phyloP scores from a whole-genome alignment of 1,140 invertebrate species.

The Drosophila elegans region DNA sequence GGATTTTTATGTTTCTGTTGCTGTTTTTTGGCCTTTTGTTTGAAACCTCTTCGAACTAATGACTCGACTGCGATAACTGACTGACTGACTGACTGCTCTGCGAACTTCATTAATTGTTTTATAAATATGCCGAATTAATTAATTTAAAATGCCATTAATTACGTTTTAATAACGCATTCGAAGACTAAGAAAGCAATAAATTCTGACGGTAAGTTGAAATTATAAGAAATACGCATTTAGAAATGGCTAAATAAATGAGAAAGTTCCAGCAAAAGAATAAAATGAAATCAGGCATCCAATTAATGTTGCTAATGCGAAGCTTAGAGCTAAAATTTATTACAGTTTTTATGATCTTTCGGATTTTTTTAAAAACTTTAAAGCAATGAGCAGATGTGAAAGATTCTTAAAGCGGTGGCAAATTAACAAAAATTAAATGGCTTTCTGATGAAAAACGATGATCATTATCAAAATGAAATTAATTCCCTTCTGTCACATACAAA shows the following conservation, averaged over 20 bases:
- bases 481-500: not conserved
- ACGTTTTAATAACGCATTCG: conserved; percentile 75
- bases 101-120: conserved; percentile 80
- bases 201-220: conserved; percentile 48
- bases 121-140: conserved; percentile 82
- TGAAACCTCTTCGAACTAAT: conserved; percentile 40
- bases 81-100: conserved; percentile 49
- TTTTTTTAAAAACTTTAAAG: conserved; percentile 10
- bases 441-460: conserved; percentile 23
- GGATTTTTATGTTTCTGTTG: conserved; percentile 23
- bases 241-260: conserved; percentile 37
- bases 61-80: conserved; percentile 42
- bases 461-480: not conserved
- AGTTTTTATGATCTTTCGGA: conserved; percentile 25
- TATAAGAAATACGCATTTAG: conserved; percentile 34
- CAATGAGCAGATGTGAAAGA: conserved; percentile 1
- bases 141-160: conserved; percentile 81
- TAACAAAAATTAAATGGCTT: not conserved
- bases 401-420: conserved; percentile 1
- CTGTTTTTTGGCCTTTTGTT: conserved; percentile 25
- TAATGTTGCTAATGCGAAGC: conserved; percentile 37
- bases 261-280: conserved; percentile 34
- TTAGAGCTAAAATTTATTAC: conserved; percentile 35
- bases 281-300: conserved; percentile 33
- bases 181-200: conserved; percentile 73